A percentile compares a stretch with the other conserved stretches of the same genome.
phyloP scores from a whole-genome alignment of 2,888 invertebrate genomes.

The Agrochola circellaris region DNA sequence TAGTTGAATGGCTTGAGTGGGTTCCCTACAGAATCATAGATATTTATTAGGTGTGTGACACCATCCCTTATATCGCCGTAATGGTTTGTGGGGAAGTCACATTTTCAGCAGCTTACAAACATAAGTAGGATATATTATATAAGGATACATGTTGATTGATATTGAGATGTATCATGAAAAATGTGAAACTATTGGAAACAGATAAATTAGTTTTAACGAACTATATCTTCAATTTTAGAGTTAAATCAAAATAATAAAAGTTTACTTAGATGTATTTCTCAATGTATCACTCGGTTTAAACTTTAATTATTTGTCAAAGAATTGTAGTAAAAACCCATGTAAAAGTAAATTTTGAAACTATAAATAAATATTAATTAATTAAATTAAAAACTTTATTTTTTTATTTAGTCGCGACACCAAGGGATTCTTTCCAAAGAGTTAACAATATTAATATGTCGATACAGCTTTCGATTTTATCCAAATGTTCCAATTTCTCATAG shows the following conservation, averaged over 20 bases:
- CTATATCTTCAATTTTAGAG: not conserved
- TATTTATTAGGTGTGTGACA: not conserved
- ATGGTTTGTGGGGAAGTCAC: not conserved
- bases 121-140: not conserved
- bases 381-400: slow-evolving; percentile 8
- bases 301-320: not conserved
- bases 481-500: slow-evolving; percentile 72
- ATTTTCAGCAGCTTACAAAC: not conserved
- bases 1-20: not conserved
- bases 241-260: not conserved
- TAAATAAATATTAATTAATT: not conserved
- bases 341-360: not conserved
- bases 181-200: not conserved
- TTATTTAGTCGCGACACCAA: slow-evolving; percentile 13
- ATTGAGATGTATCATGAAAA: not conserved
- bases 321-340: no score
- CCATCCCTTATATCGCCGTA: not conserved
- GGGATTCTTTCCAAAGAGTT: slow-evolving; percentile 5
- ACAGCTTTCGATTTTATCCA: slow-evolving; percentile 73
- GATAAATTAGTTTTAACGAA: slow-evolving; percentile 1
- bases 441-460: slow-evolving; percentile 27
- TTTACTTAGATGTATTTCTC: not conserved
- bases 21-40: not conserved
- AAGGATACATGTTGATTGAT: not conserved
- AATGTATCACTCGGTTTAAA: not conserved